phyloP scores from a whole-genome alignment of 2,888 invertebrate genomes.

The Hypercompe scribonia region DNA sequence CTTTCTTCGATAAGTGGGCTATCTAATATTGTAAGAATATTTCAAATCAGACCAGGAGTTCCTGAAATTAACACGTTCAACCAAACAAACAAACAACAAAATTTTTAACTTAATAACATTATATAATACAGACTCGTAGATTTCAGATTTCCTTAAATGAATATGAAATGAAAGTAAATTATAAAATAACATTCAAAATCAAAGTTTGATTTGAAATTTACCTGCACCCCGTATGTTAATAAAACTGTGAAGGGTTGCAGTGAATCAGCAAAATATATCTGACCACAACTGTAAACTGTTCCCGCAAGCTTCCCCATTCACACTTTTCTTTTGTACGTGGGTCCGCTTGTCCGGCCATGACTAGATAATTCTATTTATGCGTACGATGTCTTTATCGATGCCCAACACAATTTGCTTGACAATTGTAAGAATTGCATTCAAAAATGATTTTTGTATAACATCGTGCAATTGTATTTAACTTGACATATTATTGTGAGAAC shows the following conservation, averaged over 20 bases:
- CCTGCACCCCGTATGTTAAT: constrained; percentile 35
- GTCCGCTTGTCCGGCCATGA: constrained; percentile 24
- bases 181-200: background rate
- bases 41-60: too few species aligned
- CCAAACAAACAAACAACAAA: too few species aligned
- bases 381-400: constrained; percentile 12
- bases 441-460: constrained; percentile 18
- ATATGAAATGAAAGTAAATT: too few species aligned
- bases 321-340: constrained; percentile 49
- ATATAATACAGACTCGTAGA: too few species aligned
- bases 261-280: constrained; percentile 54
- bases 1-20: too few species aligned
- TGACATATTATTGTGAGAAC: background rate
- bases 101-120: too few species aligned
- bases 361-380: constrained; percentile 43
- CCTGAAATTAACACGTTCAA: too few species aligned
- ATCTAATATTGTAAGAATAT: too few species aligned
- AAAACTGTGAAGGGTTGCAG: constrained; percentile 54
- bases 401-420: constrained; percentile 29
- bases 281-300: constrained; percentile 43
- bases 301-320: constrained; percentile 53
- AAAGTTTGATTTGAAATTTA: constrained; percentile 40
- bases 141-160: too few species aligned
- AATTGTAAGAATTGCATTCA: constrained; percentile 14
- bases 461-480: constrained; percentile 12